phyloP scores from a whole-genome alignment of 1,140 invertebrate genomes.

The Bombus waltoni region DNA sequence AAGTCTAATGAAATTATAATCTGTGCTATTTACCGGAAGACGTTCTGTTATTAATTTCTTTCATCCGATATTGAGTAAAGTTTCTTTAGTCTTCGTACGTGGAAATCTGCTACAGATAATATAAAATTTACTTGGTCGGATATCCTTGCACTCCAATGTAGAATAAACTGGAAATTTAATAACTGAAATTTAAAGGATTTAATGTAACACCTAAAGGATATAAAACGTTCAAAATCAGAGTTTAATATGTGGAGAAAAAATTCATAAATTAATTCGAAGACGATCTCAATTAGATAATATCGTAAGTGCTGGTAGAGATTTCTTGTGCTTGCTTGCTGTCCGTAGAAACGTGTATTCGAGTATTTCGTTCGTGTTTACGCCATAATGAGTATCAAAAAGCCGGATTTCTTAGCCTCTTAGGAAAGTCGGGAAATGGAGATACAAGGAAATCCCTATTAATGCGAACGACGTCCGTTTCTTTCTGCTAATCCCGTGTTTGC shows the following conservation, averaged over 20 bases:
- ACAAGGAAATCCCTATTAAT: constrained; percentile 49
- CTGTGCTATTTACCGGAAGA: too few relatives aligned
- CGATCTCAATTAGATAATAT: not conserved
- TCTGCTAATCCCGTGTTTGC: constrained; percentile 28
- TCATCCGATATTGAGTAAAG: not conserved
- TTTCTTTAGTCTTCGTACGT: not conserved
- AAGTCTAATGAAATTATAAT: not conserved
- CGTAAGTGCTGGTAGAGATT: not conserved
- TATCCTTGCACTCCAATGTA: too few relatives aligned
- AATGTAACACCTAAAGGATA: too few relatives aligned
- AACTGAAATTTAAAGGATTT: not conserved
- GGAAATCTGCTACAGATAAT: not conserved
- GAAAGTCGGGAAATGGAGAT: not conserved
- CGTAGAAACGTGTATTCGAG: too few relatives aligned
- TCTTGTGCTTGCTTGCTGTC: too few relatives aligned
- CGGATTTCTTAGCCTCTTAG: not conserved
- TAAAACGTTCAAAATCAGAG: too few relatives aligned
- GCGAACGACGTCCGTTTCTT: constrained; percentile 32
- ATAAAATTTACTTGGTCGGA: not conserved
- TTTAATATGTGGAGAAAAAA: too few relatives aligned
- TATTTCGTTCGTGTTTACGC: not conserved
- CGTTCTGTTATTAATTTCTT: too few relatives aligned
- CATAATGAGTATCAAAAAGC: not conserved
- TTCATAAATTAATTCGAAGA: too few relatives aligned
- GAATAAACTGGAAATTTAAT: not conserved